phyloP scores from a whole-genome alignment of 2,797 vertebrate genomes.

The Danionella dracula region DNA sequence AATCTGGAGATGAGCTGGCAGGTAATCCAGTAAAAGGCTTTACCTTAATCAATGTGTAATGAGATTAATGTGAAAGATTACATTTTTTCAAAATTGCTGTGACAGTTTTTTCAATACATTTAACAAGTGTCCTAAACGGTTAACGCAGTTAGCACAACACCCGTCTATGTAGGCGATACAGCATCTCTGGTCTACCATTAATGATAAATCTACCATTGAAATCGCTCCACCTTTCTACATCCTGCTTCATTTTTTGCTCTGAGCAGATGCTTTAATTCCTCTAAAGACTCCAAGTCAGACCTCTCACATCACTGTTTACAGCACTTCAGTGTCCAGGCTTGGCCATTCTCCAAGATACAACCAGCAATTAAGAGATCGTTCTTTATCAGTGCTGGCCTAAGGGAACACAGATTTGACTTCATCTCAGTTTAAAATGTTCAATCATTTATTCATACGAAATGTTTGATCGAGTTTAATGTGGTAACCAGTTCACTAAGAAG shows the following conservation, averaged over 20 bases:
- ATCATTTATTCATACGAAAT: no score
- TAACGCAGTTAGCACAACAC: neutral
- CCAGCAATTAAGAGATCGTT: slow-evolving; percentile 26
- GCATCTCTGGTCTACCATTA: neutral
- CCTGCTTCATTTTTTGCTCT: slow-evolving; percentile 3
- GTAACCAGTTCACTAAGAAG: no score
- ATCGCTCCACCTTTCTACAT: slow-evolving; percentile 11
- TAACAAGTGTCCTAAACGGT: no score
- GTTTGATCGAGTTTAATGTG: no score
- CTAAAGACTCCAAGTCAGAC: slow-evolving; percentile 18
- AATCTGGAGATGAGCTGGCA: no score
- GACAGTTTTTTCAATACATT: no score
- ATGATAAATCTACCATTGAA: neutral
- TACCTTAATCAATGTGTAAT: no score
- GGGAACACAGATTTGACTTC: slow-evolving; percentile 33
- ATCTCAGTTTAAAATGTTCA: slow-evolving; percentile 13
- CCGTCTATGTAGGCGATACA: no score
- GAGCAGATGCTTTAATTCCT: slow-evolving; percentile 28
- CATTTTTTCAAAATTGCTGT: no score
- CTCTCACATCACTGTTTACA: neutral
- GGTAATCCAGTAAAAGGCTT: no score
- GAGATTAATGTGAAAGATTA: no score
- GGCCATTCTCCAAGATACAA: slow-evolving; percentile 29
- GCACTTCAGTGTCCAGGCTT: slow-evolving; percentile 25
- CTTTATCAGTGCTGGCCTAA: slow-evolving; percentile 32